These are phyloP conservation scores for Vulpes vulpes DNA, from an alignment of 2,113 vertebrate genomes.

Conservation along the genomic window DNA sequence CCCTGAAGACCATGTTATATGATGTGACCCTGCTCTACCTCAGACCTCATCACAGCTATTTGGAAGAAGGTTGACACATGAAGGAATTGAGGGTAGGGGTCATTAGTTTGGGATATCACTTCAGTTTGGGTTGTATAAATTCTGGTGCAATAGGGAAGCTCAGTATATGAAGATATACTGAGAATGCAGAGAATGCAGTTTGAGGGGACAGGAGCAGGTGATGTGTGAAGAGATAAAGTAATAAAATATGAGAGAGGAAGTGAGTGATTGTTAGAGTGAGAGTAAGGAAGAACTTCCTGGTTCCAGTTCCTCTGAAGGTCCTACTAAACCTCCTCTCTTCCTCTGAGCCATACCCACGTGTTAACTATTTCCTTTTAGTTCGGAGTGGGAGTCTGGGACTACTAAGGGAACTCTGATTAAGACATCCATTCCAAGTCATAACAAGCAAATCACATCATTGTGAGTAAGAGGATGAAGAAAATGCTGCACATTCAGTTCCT, in stretches of 20 bases:
- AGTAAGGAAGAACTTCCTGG: neutral
- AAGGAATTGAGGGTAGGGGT: neutral
- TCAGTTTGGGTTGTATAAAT: neutral
- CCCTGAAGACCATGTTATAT: neutral
- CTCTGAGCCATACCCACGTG: neutral
- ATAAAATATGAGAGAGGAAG: neutral
- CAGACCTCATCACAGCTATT: neutral
- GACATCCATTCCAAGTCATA: neutral
- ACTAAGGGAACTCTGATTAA: neutral
- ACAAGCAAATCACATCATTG: neutral
- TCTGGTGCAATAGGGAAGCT: neutral
- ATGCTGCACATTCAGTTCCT: neutral
- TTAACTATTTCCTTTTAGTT: neutral
- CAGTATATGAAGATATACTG: neutral
- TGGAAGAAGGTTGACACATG: neutral
- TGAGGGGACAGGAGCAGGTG: neutral
- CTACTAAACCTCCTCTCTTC: neutral
- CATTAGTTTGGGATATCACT: neutral
- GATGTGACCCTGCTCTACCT: neutral
- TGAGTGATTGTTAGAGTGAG: neutral
- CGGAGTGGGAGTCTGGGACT: conserved; percentile 3
- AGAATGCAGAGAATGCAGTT: neutral
- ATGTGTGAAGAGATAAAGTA: neutral
- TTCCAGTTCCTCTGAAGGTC: neutral
- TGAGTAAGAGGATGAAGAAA: conserved; percentile 1